A percentile compares a stretch with the other conserved stretches of the same genome.
phyloP scores from a whole-genome alignment of 2,888 invertebrate species.

The Odontomyia ornata region DNA sequence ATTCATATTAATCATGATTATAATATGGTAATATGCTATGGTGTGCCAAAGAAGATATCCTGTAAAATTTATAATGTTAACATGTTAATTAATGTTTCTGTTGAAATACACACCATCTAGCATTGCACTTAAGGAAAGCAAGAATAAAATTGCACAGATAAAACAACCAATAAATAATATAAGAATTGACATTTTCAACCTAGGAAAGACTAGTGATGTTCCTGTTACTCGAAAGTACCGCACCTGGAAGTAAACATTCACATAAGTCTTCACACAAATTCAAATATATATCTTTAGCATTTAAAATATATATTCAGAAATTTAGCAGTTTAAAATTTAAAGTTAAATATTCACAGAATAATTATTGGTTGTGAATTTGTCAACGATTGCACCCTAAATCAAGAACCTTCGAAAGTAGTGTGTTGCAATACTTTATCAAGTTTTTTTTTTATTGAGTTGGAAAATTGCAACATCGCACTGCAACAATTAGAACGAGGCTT shows the following conservation, averaged over 20 bases:
- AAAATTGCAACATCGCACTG: too few relatives aligned
- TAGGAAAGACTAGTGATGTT: conserved; percentile 70
- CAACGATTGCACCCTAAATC: too few relatives aligned
- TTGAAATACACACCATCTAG: conserved; percentile 62
- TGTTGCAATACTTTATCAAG: too few relatives aligned
- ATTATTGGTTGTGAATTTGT: too few relatives aligned
- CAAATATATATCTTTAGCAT: too few relatives aligned
- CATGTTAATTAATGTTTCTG: neutral
- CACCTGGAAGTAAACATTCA: conserved; percentile 62
- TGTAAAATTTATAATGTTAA: conserved; percentile 31
- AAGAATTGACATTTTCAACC: conserved; percentile 69
- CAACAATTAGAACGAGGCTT: too few relatives aligned
- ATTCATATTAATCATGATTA: conserved; percentile 78
- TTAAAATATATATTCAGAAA: too few relatives aligned
- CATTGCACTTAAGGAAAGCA: conserved; percentile 69
- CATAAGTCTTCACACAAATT: too few relatives aligned
- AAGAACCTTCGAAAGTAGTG: too few relatives aligned
- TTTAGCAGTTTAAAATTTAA: too few relatives aligned
- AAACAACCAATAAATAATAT: conserved; percentile 72
- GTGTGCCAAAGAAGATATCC: conserved; percentile 74
- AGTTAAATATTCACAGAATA: too few relatives aligned
- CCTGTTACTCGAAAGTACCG: conserved; percentile 69
- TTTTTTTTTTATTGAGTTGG: too few relatives aligned
- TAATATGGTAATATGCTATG: conserved; percentile 68
- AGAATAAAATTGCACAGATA: conserved; percentile 69